These are phyloP conservation scores for Chalcosyrphus nemorum DNA, from an alignment of 2,888 invertebrate species.

Conservation along the genomic window DNA sequence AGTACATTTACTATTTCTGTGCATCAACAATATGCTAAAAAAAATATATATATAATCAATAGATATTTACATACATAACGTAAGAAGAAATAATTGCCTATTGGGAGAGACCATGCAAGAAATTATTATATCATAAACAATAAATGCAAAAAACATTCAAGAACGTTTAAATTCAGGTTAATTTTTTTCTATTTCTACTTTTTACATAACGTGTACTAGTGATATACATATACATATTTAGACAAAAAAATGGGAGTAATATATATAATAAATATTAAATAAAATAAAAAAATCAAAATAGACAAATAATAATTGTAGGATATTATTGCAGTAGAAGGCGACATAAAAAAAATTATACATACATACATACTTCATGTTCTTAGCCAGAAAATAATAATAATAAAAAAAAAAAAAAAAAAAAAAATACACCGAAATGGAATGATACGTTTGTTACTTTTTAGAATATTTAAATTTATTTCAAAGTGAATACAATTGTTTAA, in stretches of 20 bases:
- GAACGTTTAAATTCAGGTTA: conserved; percentile 30
- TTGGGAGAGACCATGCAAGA: neutral
- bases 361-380: conserved; percentile 3
- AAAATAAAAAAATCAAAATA: conserved; percentile 24
- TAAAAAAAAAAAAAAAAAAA: too few relatives aligned
- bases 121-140: conserved; percentile 20
- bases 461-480: conserved; percentile 34
- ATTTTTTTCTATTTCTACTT: conserved; percentile 45
- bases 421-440: conserved; percentile 2
- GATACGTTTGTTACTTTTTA: conserved; percentile 35
- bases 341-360: neutral
- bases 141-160: conserved; percentile 42
- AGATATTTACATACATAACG: conserved; percentile 10
- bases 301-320: conserved; percentile 57
- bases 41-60: conserved; percentile 6
- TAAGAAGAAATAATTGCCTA: neutral
- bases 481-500: conserved; percentile 6
- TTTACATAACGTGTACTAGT: conserved; percentile 33
- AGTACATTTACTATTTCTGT: conserved; percentile 5
- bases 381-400: neutral
- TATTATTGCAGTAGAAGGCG: conserved; percentile 3
- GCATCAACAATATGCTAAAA: conserved; percentile 11
- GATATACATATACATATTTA: conserved; percentile 36
- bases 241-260: neutral
- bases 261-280: conserved; percentile 20